phyloP scores from a whole-genome alignment of 2,888 invertebrate species.

The Pelosia muscerda region DNA sequence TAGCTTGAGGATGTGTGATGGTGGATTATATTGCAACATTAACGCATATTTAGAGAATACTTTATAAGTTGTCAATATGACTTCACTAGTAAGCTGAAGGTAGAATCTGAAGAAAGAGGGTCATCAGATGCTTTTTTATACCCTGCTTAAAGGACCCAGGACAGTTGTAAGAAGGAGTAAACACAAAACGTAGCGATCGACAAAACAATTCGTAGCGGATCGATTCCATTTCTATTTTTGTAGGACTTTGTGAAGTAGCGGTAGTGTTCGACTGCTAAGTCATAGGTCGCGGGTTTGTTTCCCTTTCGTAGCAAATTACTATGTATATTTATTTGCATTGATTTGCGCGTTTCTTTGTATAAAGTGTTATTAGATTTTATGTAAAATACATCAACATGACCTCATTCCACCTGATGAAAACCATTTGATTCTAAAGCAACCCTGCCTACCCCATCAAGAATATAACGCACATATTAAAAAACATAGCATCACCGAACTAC shows the following conservation, averaged over 20 bases:
- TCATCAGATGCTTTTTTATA: no score
- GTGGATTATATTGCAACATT: not conserved
- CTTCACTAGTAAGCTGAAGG: no score
- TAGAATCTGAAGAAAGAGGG: no score
- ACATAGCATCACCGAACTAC: not conserved
- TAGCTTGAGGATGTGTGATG: not conserved
- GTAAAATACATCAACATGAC: not conserved
- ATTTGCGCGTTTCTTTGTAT: no score
- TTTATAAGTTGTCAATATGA: not conserved
- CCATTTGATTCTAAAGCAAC: not conserved
- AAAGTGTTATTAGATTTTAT: not conserved
- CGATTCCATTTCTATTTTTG: no score
- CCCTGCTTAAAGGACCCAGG: no score
- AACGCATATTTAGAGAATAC: not conserved
- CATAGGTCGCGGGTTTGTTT: not conserved
- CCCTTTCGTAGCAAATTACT: no score
- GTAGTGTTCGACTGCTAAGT: not conserved
- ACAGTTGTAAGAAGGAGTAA: no score
- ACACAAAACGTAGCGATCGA: no score
- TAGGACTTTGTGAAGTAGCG: no score
- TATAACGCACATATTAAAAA: not conserved
- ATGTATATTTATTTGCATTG: no score
- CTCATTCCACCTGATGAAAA: not conserved
- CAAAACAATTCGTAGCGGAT: no score
- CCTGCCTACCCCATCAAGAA: not conserved